phyloP scores from a whole-genome alignment of 2,113 vertebrate genomes.

The Megaceryle torquata region DNA sequence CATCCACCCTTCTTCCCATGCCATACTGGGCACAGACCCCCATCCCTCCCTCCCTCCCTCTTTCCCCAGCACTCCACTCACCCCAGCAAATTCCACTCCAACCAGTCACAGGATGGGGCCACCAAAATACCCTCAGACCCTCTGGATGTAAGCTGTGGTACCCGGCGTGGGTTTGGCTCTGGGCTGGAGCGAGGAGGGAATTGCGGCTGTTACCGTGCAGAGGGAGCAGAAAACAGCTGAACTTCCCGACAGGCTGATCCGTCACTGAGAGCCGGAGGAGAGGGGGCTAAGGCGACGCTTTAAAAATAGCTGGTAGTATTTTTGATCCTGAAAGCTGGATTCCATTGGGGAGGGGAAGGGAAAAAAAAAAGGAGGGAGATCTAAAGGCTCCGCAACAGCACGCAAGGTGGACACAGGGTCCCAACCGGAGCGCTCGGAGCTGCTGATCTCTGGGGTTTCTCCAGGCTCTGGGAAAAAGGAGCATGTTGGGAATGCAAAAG shows the following conservation, averaged over 20 bases:
- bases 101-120: not conserved
- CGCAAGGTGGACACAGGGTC: rapidly evolving
- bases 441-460: not conserved
- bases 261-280: not conserved
- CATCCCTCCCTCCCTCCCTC: not conserved
- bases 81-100: not conserved
- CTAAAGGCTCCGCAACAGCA: rapidly evolving
- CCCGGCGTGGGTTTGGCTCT: not conserved
- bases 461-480: not conserved
- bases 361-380: not conserved
- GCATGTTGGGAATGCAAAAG: not conserved
- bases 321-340: not conserved
- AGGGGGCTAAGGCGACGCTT: not conserved
- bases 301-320: constrained; percentile 53
- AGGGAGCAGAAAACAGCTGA: constrained; percentile 49
- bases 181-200: not conserved
- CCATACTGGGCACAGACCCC: not conserved
- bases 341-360: constrained; percentile 8
- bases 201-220: not conserved
- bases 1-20: not conserved
- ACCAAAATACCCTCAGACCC: not conserved
- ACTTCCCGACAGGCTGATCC: not conserved
- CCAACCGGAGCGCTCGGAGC: rapidly evolving
- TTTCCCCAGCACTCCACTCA: not conserved
- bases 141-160: not conserved